These are phyloP conservation scores for Thymelicus lineola DNA, from an alignment of 2,888 invertebrate genomes.

Conservation along the genomic window DNA sequence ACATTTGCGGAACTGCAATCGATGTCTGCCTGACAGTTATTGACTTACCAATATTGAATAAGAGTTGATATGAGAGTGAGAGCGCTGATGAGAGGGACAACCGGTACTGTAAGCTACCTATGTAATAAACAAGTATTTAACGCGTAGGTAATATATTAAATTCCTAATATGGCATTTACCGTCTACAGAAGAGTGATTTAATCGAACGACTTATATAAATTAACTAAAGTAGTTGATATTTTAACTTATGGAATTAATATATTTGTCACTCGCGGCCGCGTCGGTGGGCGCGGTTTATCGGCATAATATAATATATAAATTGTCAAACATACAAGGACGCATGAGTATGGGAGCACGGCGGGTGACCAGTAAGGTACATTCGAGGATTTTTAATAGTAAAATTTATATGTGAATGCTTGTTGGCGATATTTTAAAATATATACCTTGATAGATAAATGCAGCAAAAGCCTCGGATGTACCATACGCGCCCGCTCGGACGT, in stretches of 20 bases:
- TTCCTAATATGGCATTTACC: slow-evolving; percentile 84
- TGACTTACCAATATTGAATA: slow-evolving; percentile 65
- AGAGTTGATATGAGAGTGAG: slow-evolving; percentile 56
- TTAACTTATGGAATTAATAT: slow-evolving; percentile 65
- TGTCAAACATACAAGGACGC: slow-evolving; percentile 71
- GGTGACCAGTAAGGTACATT: slow-evolving; percentile 63
- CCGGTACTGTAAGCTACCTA: slow-evolving; percentile 55
- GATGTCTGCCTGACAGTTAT: slow-evolving; percentile 62
- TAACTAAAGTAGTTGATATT: slow-evolving; percentile 70
- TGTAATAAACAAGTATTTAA: slow-evolving; percentile 58
- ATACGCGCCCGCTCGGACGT: slow-evolving; percentile 45
- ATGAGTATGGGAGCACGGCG: slow-evolving; percentile 61
- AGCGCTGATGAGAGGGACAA: slow-evolving; percentile 55
- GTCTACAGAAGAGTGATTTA: slow-evolving; percentile 80
- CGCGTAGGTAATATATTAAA: slow-evolving; percentile 71
- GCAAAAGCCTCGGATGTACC: slow-evolving; percentile 49
- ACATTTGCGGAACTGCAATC: slow-evolving; percentile 59
- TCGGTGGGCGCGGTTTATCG: slow-evolving; percentile 48
- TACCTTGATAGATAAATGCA: slow-evolving; percentile 41
- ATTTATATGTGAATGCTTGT: slow-evolving; percentile 20
- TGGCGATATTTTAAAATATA: slow-evolving; percentile 40
- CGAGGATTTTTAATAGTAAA: slow-evolving; percentile 46
- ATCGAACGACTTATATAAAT: slow-evolving; percentile 73
- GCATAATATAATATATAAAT: slow-evolving; percentile 58
- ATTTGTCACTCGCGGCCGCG: slow-evolving; percentile 41